Evolutionary conservation across 2,797 vertebrate genomes (phyloP).

Genomic region (Enteromius anoplus): DNA sequence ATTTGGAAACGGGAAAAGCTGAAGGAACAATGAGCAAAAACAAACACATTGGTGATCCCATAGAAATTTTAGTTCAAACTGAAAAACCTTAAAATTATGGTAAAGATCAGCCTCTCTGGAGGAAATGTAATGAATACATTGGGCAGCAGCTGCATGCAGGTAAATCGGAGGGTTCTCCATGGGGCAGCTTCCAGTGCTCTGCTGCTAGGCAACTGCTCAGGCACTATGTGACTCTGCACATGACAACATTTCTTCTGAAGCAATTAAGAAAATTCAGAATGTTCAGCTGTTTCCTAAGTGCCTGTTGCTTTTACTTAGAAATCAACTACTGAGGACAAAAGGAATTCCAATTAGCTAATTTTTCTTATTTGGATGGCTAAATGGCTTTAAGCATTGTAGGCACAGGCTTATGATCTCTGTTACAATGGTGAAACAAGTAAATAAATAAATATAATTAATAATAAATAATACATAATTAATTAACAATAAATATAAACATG

Average conservation of each 20-base stretch:
- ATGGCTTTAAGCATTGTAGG: not conserved
- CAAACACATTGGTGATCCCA: not conserved
- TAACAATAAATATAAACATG: not conserved
- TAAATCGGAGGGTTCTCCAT: conserved; percentile 49
- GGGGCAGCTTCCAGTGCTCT: conserved; percentile 60
- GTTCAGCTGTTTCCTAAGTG: conserved; percentile 57
- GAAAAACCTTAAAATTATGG: not conserved
- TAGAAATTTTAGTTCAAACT: not conserved
- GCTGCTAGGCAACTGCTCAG: conserved; percentile 69
- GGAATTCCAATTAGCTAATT: not conserved
- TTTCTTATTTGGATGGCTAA: not conserved
- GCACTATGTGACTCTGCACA: conserved; percentile 57
- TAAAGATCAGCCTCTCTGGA: not conserved
- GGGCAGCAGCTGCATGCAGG: conserved; percentile 48
- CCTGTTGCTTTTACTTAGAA: conserved; percentile 58
- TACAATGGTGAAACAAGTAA: not conserved
- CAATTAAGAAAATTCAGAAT: conserved; percentile 67
- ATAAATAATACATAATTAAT: not conserved
- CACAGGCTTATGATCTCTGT: not conserved
- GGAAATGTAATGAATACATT: not conserved
- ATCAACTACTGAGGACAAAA: conserved; percentile 42
- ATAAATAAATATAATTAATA: not conserved
- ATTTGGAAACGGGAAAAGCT: conserved; percentile 23
- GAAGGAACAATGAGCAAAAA: not conserved
- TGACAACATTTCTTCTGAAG: conserved; percentile 62